Evolutionary conservation across 2,113 vertebrate genomes (phyloP), one percentile per base, ranked within the genome.

Genomic region (Monarcha castaneiventris): DNA sequence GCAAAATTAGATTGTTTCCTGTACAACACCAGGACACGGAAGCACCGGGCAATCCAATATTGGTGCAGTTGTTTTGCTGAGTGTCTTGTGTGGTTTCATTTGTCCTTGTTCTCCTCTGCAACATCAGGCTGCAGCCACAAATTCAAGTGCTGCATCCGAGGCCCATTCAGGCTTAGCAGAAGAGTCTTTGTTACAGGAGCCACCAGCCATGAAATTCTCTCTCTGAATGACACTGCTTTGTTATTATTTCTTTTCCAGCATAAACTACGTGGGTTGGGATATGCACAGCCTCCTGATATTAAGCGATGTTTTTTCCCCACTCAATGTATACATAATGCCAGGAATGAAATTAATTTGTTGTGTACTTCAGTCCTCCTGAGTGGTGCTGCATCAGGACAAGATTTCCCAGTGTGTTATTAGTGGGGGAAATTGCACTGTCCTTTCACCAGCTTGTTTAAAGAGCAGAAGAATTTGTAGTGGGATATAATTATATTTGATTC

Each of bases 1-100:
- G 83, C 91, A 74, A 88, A 94, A 84, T 90, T 16, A 58, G 52
- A 82, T 78, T 91, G 78, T 91, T 95, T 95, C 64, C 68, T 75
- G 52, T 76, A 27, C 69, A 78, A 13, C 74, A 67, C 7, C 56
- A 77, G 69, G 87, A 82, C 54, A 39, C 1, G 16, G 48, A n/a
- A 69, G 10, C 26, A 33, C 35, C 7, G 3, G 48, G 72, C 39
- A 25, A 16, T 30, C 69, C 69, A 64, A 11, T 64, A 72, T 30
- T 39, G 64, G 27, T 44, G 41, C 58, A 18, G 49, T 58, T 81
- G 16, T 89, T 94, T 90, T 44, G 62, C 79, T 80, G 39, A 80
- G 35, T 20, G 44, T 68, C 44, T 86, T 27, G 26, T 48, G 35
- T 61, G 22, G 20, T 76, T 77, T 61, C 51, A 21, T 67, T 95